Evolutionary conservation across 2,888 invertebrate genomes (phyloP), one percentile per base, ranked within the genome.

Genomic region (Carcina quercana): DNA sequence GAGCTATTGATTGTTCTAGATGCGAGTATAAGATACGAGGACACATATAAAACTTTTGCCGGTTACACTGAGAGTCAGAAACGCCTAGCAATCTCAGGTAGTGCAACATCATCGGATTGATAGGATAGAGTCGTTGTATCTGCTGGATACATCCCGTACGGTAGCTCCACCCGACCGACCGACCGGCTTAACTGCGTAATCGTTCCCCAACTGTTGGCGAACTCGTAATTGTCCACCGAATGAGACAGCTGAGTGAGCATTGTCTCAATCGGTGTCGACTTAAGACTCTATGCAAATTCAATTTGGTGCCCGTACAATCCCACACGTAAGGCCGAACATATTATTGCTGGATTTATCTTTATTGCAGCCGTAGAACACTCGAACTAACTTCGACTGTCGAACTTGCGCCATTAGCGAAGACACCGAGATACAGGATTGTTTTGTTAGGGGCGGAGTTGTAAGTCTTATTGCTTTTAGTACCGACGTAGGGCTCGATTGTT

Each of bases 281-380:
- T 82, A 80, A 78, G 80, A 74, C 78, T 65, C 75, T 79, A 80
- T 80, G 83, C 76, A 83, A 79, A 83, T 83, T 82, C 82, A 83
- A 83, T 83, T 82, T 80, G 69, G 78, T 74, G 71, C 73, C 78
- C 76, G 70, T 70, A 66, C 71, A 66, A 78, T 71, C 72, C 68
- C 65, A 66, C 74, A 80, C 76, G 68, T 79, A 78, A 80, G 79
- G 76, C 76, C 67, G 72, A 72, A 79, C 80, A 78, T 82, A 78
- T 83, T 83, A 83, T 83, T 78, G 78, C 74, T 75, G 82, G 83
- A 83, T 82, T 83, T 83, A 83, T 83, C 78, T 83, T 83, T 82
- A 83, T 82, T 79, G 82, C 79, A 68, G 71, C 71, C 67, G 75
- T 79, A 75, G 75, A 82, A 73, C 80, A 80, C 76, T 80, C 74